phyloP scores from a whole-genome alignment of 2,113 vertebrate genomes.

The Eupsittula cactorum region DNA sequence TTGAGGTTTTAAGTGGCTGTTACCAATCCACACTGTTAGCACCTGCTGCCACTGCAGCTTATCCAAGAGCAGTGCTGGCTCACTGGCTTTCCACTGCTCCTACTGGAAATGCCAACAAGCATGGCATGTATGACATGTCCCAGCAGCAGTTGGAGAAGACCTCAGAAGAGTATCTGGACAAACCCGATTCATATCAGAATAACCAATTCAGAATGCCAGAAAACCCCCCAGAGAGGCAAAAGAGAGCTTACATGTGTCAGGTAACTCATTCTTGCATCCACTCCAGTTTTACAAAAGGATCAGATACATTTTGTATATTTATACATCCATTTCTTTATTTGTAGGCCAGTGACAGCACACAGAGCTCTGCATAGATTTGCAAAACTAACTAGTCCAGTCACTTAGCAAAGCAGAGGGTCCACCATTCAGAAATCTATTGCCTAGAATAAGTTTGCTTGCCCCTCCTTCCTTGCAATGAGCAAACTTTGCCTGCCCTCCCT shows the following conservation, averaged over 20 bases:
- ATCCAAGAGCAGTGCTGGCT: neutral
- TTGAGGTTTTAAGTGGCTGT: neutral
- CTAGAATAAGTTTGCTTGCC: neutral
- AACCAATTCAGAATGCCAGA: neutral
- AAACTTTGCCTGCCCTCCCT: neutral
- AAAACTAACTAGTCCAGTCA: constrained; percentile 47
- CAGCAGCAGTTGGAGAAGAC: neutral
- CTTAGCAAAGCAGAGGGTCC: neutral
- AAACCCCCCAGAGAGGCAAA: neutral
- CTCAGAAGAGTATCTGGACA: neutral
- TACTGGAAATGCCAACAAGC: neutral
- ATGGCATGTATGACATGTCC: neutral
- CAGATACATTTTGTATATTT: neutral
- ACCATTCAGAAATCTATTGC: constrained; percentile 29
- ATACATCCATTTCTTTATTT: neutral
- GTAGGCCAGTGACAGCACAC: neutral
- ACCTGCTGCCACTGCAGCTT: constrained; percentile 17
- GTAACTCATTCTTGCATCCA: neutral
- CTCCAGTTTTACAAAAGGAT: neutral
- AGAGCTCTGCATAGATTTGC: neutral
- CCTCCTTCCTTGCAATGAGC: neutral
- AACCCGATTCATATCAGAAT: neutral
- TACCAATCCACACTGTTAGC: neutral
- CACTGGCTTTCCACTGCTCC: neutral
- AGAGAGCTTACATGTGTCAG: neutral